Percentiles rank a stretch among this genome's conserved stretches.
Conservation (phyloP, 2,797 vertebrate species). For the Linurgus olivaceus region DNA sequence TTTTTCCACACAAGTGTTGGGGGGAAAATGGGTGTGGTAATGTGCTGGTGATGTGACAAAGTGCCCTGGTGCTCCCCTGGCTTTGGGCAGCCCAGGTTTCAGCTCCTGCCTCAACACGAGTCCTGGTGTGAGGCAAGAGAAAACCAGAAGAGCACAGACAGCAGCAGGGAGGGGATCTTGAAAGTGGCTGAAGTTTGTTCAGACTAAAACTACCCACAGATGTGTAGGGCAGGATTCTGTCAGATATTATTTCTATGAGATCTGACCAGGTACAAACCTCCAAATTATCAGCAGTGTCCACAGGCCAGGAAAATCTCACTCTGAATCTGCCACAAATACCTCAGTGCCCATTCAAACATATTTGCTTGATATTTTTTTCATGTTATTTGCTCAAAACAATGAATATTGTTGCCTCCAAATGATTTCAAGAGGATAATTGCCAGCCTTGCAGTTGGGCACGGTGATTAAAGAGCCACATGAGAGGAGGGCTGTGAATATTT, state of each 20-base stretch:
- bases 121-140: background rate
- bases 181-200: background rate
- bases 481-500: background rate
- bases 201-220: background rate
- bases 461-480: accelerated
- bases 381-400: background rate
- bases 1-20: background rate
- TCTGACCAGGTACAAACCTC: background rate
- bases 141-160: background rate
- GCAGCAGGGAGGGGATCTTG: background rate
- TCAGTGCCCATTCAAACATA: background rate
- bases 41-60: background rate
- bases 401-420: background rate
- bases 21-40: background rate
- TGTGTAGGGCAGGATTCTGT: background rate
- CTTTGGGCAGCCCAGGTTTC: background rate
- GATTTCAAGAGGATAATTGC: background rate
- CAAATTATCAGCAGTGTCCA: background rate
- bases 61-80: background rate
- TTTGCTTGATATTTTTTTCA: background rate
- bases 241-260: background rate
- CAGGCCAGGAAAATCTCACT: background rate
- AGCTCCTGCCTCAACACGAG: background rate
- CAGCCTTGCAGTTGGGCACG: background rate
- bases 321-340: background rate